Evolutionary conservation across 2,797 vertebrate genomes (phyloP).

Genomic region (Glyptemys insculpta): DNA sequence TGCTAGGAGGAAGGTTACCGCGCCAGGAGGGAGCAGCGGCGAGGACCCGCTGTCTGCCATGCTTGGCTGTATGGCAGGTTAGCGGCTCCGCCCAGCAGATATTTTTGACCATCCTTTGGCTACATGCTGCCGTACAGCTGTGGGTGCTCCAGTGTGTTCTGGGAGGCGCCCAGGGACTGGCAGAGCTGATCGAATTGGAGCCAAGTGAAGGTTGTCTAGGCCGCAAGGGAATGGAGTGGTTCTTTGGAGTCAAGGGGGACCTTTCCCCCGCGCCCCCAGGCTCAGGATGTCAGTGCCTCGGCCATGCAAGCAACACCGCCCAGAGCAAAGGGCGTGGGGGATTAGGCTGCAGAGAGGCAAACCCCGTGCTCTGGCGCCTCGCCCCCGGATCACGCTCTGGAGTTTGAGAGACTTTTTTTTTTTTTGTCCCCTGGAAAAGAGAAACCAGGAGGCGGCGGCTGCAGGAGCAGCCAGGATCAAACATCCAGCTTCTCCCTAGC

Average conservation of each 20-base stretch:
- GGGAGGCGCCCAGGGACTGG: too few relatives aligned
- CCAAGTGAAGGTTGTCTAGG: not conserved
- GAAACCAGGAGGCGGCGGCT: not conserved
- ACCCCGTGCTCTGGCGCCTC: not conserved
- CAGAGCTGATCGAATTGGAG: too few relatives aligned
- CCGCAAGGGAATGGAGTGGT: not conserved
- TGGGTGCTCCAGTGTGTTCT: not conserved
- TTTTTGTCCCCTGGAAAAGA: not conserved
- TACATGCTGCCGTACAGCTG: not conserved
- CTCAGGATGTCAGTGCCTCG: not conserved
- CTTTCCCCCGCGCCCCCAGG: not conserved
- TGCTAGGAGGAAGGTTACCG: not conserved
- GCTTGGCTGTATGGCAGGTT: not conserved
- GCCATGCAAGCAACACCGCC: not conserved
- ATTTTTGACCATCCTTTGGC: not conserved
- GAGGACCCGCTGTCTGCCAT: not conserved
- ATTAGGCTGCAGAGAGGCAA: not conserved
- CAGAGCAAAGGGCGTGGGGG: not conserved
- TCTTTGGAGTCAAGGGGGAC: not conserved
- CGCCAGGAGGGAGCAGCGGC: not conserved
- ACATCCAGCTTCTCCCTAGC: not conserved
- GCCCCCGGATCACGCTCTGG: not conserved
- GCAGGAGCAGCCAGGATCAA: not conserved
- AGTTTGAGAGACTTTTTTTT: not conserved
- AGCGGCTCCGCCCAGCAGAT: not conserved